phyloP scores from a whole-genome alignment of 2,113 vertebrate genomes.

The Conger conger region DNA sequence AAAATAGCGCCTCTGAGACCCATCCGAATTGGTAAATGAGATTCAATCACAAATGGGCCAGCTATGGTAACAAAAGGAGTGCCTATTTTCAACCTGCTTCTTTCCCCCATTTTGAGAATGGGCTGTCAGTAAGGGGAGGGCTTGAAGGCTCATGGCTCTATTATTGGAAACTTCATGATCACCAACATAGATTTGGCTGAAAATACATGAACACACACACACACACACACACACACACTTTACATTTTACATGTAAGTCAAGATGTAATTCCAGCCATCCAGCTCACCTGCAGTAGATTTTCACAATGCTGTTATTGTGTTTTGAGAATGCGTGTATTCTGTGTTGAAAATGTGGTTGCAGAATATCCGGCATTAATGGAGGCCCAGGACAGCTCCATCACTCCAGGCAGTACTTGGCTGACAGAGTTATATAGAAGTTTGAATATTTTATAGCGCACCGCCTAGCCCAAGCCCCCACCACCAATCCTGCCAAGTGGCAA shows the following conservation, averaged over 20 bases:
- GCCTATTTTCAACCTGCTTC: background rate
- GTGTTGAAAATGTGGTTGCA: background rate
- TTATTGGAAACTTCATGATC: no score
- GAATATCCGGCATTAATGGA: background rate
- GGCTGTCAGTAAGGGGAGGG: background rate
- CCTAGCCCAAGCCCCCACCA: background rate
- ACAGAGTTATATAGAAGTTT: slow-evolving; percentile 21
- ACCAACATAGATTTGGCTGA: no score
- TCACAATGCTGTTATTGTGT: background rate
- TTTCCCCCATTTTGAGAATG: background rate
- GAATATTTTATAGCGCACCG: slow-evolving; percentile 31
- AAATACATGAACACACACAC: background rate
- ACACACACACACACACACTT: slow-evolving; percentile 13
- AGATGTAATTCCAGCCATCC: background rate
- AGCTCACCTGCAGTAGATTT: background rate
- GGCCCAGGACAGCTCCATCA: slow-evolving; percentile 9
- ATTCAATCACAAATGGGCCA: slow-evolving; percentile 1
- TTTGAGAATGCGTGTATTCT: background rate
- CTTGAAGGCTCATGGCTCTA: background rate
- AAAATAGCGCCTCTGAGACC: background rate
- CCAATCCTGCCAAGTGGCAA: background rate
- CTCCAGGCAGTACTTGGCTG: background rate
- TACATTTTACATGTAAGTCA: background rate
- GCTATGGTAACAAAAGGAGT: background rate
- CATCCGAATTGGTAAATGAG: background rate